Evolutionary conservation across 1,140 invertebrate species (phyloP), one percentile per base, ranked within the genome.

Genomic region (Drosophila erecta): DNA sequence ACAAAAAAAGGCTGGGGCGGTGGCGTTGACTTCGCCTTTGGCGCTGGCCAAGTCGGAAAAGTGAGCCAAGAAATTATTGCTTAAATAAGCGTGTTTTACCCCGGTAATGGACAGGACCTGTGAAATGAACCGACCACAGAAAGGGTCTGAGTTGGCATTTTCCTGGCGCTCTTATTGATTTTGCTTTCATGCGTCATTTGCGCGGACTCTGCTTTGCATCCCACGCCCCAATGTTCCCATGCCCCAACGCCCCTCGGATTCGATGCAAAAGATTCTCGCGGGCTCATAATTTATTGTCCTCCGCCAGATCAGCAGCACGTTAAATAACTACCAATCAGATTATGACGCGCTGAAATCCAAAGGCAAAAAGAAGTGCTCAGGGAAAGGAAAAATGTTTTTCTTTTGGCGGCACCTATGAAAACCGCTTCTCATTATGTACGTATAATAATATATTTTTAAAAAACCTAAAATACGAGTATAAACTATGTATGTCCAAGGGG

Each of bases 1-100:
- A 87, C 76, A 64, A 85, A 44, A 47, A 30, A 30, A 30, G 24
- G 24, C 30, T 30, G 54, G 6, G 44, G 2, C 4, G 20, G 10
- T 17, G 46, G 12, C 4, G 24, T 15, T 24, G 6, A 30, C n/a
- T 22, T 22, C 3, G 22, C 2, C 22, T 22, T 22, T 14, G 46
- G 12, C 2, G 24, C 11, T 24, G 7, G 43, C n/a, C 12, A 62
- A 43, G 47, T 22, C 57, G 73, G 59, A 50, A 59, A 70, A 84
- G 62, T 69, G 77, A 79, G 81, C 51, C 46, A 77, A 86, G 77
- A 81, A 85, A 85, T 85, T 86, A 86, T 86, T 86, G 83, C 83
- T 87, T 87, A 86, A 86, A 86, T 87, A 86, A 86, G 83, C 83
- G 83, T 86, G 83, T 79, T 87, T 54, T 64, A 10, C 54, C 59